Base-by-base conservation (phyloP, 2,888 invertebrate species). In the Drosophila anceps region DNA sequence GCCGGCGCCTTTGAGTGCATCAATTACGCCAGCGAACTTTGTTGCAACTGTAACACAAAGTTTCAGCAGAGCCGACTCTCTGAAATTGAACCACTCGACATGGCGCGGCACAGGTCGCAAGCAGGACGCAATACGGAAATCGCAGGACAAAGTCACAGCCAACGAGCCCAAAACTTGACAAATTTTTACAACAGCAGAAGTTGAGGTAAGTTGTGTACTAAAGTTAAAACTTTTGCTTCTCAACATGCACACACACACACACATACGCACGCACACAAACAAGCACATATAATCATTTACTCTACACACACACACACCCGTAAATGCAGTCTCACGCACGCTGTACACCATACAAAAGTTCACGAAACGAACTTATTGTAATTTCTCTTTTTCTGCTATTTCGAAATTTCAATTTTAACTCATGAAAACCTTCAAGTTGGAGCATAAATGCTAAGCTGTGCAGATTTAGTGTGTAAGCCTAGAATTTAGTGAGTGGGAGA, bases 171-270 rank as follows among this genome's bases (percentile, higher is more conserved):
- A 81, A 89, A 41, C 89, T 86, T 88, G 84, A 86, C 89, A 86
- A 86, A 78, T 81, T 88, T 78, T 77, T 83, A 58, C 79, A 73
- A 67, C 74, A 68, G 68, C 77, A 76, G 66, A 84, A 89, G 88
- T 89, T 84, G 65, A 81, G 84, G 76, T 87, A 87, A 89, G 69
- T 84, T 87, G 89, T 77, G 89, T 73, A 69, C 87, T 66, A 78
- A 88, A 88, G 83, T 69, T 86, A 68, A 72, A 86, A 84, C 77
- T 88, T 84, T 80, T 54, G 27, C 54, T 57, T 50, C 71, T 74
- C 78, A 70, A 62, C 51, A 59, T 55, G 20, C 10, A 43, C 18
- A 55, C 43, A 29, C 29, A 46, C 24, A 46, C 29, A 39, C 39
- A 9, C 9, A n/a, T 9, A 39, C n/a, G 8, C 9, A 39, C 4